Evolutionary conservation across 2,797 vertebrate genomes (phyloP), one percentile per base, ranked within the genome.

Genomic region (Crypturellus tataupa): DNA sequence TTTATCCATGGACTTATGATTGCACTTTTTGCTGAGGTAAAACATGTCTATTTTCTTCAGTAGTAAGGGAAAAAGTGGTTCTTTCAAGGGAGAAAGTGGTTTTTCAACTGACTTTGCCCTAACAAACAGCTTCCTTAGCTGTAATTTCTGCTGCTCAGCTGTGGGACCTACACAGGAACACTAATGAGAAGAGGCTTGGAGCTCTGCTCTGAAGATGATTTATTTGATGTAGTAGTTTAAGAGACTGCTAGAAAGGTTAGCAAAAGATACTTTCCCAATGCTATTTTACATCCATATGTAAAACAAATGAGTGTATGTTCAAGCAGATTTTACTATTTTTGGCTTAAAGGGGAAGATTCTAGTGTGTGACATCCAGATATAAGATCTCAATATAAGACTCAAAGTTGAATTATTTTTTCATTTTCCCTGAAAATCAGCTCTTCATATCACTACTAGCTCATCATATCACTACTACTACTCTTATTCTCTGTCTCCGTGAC

Each of bases 51-150:
- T n/a, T 75, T 68, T 64, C 4, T 2, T 58, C 25, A 29, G 18
- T 49, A 20, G 17, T 49, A 44, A 12, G 19, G 79, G 37, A 59
- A 29, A 9, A 87, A 33, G 9, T 42, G 10, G 37, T 71, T 31
- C 31, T n/a, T 44, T 49, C 3, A 44, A 13, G 19, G 79, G 37
- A 59, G n/a, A 9, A 87, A 33, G 9, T 42, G 10, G 37, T 71
- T 31, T 33, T n/a, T 44, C 55, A 42, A 78, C 35, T 49, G 10
- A 56, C 27, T 80, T 75, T 68, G 7, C 44, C 2, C 0, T 37
- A 69, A 33, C 1, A 3, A 69, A 33, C 1, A 3, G 9, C 20
- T 49, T 49, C 7, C 13, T 64, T 37, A 63, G 13, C 1, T 44
- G 42, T 81, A 71, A 72, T 68, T 59, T 83, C n/a, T 68, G 18